Evolutionary conservation across 2,888 invertebrate species (phyloP).

Genomic region (Sympetrum striolatum): DNA sequence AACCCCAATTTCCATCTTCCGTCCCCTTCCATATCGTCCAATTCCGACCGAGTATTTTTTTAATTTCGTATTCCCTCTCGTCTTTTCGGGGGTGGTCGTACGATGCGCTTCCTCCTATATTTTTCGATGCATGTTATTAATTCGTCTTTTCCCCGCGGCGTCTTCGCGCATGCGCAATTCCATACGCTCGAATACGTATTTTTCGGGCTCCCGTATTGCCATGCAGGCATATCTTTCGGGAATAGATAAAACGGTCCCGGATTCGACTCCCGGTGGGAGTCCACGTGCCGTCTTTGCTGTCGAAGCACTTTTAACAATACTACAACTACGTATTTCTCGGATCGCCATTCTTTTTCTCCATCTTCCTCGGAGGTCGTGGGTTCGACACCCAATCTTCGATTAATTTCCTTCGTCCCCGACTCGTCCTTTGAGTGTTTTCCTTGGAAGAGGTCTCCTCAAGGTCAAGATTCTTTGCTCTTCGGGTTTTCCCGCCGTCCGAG

Average conservation of each 20-base stretch:
- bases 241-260: no score
- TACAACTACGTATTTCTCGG: no score
- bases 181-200: no score
- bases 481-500: neutral
- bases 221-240: no score
- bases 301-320: no score
- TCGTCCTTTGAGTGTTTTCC: neutral
- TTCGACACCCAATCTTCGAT: neutral
- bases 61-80: slow-evolving; percentile 21
- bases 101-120: neutral
- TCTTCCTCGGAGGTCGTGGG: neutral
- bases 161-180: neutral
- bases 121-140: slow-evolving; percentile 20
- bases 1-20: slow-evolving; percentile 16
- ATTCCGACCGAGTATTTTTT: slow-evolving; percentile 20
- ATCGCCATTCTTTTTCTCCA: neutral
- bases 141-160: neutral
- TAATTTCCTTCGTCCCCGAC: neutral
- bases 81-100: neutral
- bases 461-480: neutral
- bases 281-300: no score
- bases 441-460: neutral
- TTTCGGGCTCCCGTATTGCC: no score
- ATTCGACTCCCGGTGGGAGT: no score
- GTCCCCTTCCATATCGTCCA: slow-evolving; percentile 5